Evolutionary conservation across 2,113 vertebrate species (phyloP).

Genomic region (Macquaria australasica): DNA sequence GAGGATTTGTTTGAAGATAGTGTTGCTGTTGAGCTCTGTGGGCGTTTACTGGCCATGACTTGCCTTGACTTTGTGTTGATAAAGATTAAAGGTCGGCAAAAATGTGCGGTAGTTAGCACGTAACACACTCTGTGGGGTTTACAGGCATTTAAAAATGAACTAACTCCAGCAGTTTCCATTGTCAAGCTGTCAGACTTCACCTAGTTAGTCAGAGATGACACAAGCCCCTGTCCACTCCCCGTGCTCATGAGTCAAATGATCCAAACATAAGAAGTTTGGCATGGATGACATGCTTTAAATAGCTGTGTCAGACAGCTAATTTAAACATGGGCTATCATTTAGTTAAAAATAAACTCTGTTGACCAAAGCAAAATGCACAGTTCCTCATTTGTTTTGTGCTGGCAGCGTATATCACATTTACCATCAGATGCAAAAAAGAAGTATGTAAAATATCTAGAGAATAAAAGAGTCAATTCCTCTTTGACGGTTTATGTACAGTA

Average conservation of each 20-base stretch:
- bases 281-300: slow-evolving; percentile 14
- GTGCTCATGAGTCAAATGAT: slow-evolving; percentile 37
- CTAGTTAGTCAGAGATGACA: slow-evolving; percentile 32
- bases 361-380: slow-evolving; percentile 19
- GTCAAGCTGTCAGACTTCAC: background rate
- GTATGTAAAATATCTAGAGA: background rate
- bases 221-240: background rate
- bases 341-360: slow-evolving; percentile 40
- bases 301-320: slow-evolving; percentile 18
- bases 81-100: slow-evolving; percentile 26
- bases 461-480: background rate
- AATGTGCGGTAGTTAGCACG: background rate
- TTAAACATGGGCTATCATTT: slow-evolving; percentile 3
- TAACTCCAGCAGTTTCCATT: slow-evolving; percentile 5
- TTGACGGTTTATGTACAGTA: background rate
- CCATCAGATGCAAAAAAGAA: background rate
- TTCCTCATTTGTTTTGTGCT: slow-evolving; percentile 33
- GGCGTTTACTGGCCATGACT: slow-evolving; percentile 33
- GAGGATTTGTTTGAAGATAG: slow-evolving; percentile 35
- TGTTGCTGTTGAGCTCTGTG: slow-evolving; percentile 23
- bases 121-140: background rate
- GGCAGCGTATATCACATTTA: background rate
- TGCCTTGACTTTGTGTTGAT: background rate
- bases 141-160: background rate
- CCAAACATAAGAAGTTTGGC: background rate